Evolutionary conservation across 1,140 invertebrate species (phyloP).

Genomic region (Ceratosolen solmsi): DNA sequence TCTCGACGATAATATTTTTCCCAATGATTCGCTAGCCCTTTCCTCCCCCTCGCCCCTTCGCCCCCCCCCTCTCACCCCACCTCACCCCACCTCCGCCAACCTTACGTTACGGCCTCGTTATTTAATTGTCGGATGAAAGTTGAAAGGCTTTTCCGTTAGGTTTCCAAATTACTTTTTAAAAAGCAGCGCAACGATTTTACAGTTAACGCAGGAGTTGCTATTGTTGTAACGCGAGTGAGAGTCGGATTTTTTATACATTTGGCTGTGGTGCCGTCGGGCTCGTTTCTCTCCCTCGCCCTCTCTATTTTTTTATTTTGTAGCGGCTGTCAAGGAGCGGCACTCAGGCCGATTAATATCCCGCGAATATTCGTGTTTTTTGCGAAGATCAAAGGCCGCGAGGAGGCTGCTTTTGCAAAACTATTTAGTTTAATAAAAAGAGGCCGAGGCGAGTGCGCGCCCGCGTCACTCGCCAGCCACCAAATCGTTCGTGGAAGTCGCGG

Average conservation of each 20-base stretch:
- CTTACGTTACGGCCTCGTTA: too few species aligned
- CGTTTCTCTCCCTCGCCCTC: background rate
- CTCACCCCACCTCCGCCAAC: too few species aligned
- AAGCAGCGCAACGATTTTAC: background rate
- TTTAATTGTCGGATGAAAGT: background rate
- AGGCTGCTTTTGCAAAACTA: background rate
- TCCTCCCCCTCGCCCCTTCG: background rate
- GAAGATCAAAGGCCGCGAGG: background rate
- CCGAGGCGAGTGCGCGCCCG: background rate
- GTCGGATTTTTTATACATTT: background rate
- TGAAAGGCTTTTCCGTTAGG: background rate
- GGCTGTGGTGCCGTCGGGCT: background rate
- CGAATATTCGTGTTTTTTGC: background rate
- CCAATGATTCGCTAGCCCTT: background rate
- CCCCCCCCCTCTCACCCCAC: too few species aligned
- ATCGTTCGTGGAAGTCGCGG: background rate
- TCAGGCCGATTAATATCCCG: background rate
- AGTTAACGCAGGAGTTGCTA: background rate
- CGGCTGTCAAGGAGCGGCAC: background rate
- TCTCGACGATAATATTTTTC: background rate
- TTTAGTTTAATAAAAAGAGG: constrained; percentile 1
- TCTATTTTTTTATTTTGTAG: background rate
- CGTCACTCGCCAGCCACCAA: background rate
- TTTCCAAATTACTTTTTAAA: constrained; percentile 37
- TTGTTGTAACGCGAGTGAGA: background rate